Evolutionary conservation across 1,140 invertebrate genomes (phyloP).

Genomic region (Trypoxylus dichotomus): DNA sequence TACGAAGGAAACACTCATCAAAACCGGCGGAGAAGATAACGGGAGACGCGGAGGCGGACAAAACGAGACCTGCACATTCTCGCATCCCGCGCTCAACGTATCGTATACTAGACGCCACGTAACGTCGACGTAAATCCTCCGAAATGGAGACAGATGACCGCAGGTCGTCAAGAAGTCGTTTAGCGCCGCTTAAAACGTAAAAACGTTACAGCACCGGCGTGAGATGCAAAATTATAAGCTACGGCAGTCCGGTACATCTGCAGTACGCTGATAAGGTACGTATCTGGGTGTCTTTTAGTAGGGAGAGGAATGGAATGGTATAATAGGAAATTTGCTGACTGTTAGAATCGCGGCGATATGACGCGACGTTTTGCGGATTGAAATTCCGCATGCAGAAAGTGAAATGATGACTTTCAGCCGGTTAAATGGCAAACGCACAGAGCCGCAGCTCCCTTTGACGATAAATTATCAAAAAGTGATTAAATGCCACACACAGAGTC

Average conservation of each 20-base stretch:
- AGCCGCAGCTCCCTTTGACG: not conserved
- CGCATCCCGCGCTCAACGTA: too few species aligned
- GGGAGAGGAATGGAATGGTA: not conserved
- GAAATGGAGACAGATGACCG: constrained; percentile 1
- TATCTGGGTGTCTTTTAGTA: not conserved
- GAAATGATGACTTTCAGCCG: not conserved
- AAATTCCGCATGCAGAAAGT: not conserved
- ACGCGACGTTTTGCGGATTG: not conserved
- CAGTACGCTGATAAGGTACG: not conserved
- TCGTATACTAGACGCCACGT: not conserved
- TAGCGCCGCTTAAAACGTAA: not conserved
- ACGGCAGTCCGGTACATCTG: not conserved
- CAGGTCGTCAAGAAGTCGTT: not conserved
- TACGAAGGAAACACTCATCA: too few species aligned
- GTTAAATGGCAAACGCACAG: not conserved
- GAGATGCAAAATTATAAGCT: not conserved
- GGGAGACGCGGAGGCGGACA: too few species aligned
- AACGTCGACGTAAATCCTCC: not conserved
- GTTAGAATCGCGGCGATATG: not conserved
- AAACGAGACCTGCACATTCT: too few species aligned
- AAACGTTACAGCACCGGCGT: not conserved
- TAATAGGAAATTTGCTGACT: constrained; percentile 1
- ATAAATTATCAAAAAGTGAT: constrained; percentile 8
- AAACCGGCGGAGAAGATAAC: too few species aligned
- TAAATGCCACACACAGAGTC: not conserved